Evolutionary conservation across 2,113 vertebrate genomes (phyloP), one percentile per base, ranked within the genome.

Genomic region (Elgaria multicarinata): DNA sequence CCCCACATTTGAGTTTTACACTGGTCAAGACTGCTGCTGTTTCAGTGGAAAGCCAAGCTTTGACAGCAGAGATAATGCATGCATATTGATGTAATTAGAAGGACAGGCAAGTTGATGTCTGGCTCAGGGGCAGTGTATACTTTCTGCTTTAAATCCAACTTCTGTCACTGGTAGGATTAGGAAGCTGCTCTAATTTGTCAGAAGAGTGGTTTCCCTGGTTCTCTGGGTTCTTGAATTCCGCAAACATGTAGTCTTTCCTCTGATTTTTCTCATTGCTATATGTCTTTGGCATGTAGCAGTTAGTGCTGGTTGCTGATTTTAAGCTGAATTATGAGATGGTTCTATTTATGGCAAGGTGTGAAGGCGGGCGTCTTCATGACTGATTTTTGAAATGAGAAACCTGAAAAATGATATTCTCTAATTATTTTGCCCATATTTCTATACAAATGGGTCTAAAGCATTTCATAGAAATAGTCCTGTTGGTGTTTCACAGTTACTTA

Each of bases 31-130:
- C 28, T 55, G 1, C 83, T 93, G 71, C n/a, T 92, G 91, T 92
- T 91, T 80, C 92, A 87, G 50, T 86, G 83, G 89, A 75, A 66
- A 90, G 84, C 92, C 22, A 0, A 0, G 79, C 80, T 90, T 92
- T 95, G 94, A 95, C 94, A 93, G 94, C 94, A 92, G 79, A 86
- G 93, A 94, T 87, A 95, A 95, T 95, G 91, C 94, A 90, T 95
- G 92, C 91, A 31, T 92, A 94, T 92, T 88, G 93, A 94, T 94
- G 94, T 93, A 95, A 96, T 96, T 95, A 95, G 94, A 0, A 46
- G 91, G 94, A 89, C 28, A 36, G 74, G 89, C 90, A 88, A 92
- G 92, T 91, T 85, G 92, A 92, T 91, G 93, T 92, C 89, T 91
- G 88, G 91, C 95, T 94, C 0, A 46, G 83, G 91, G 96, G 93